A percentile compares a stretch with the other conserved stretches of the same genome.
Evolutionary conservation across 2,888 invertebrate genomes (phyloP).

Genomic region (Oscheius onirici): DNA sequence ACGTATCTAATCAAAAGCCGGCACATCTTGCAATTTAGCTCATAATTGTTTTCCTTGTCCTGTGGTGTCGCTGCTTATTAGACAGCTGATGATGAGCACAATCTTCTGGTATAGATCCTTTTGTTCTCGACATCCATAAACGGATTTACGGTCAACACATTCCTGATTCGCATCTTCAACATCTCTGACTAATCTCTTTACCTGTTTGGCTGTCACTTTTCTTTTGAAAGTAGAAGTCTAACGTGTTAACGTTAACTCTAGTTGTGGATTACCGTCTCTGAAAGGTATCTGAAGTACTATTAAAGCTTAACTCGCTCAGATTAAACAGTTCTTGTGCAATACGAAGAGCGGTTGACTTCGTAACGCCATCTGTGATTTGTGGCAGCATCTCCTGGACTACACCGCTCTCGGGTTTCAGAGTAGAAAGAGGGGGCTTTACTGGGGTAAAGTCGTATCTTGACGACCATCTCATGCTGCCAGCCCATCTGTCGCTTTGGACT

Average conservation of each 20-base stretch:
- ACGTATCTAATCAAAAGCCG: conserved; percentile 2
- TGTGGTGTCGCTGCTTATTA: conserved; percentile 26
- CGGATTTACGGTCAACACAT: too few relatives aligned
- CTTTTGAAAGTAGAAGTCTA: neutral
- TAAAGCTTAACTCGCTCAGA: too few relatives aligned
- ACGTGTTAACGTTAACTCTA: too few relatives aligned
- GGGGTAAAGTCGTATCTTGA: conserved; percentile 20
- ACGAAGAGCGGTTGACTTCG: too few relatives aligned
- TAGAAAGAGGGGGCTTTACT: neutral
- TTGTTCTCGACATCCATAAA: conserved; percentile 8
- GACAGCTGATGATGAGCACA: conserved; percentile 25
- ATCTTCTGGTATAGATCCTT: neutral
- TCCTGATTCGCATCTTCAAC: too few relatives aligned
- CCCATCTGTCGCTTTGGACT: conserved; percentile 29
- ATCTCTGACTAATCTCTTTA: too few relatives aligned
- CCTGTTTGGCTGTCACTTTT: conserved; percentile 1
- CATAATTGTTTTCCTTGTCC: conserved; percentile 28
- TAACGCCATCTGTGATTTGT: neutral
- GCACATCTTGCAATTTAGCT: conserved; percentile 7
- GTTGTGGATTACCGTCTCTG: too few relatives aligned
- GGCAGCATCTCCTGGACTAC: conserved; percentile 17
- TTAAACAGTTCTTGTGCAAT: too few relatives aligned
- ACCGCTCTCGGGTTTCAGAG: conserved; percentile 13
- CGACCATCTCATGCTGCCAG: conserved; percentile 29
- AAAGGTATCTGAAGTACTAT: too few relatives aligned